Base-by-base conservation (phyloP, 2,888 invertebrate genomes). In the Pardosa pseudoannulata region DNA sequence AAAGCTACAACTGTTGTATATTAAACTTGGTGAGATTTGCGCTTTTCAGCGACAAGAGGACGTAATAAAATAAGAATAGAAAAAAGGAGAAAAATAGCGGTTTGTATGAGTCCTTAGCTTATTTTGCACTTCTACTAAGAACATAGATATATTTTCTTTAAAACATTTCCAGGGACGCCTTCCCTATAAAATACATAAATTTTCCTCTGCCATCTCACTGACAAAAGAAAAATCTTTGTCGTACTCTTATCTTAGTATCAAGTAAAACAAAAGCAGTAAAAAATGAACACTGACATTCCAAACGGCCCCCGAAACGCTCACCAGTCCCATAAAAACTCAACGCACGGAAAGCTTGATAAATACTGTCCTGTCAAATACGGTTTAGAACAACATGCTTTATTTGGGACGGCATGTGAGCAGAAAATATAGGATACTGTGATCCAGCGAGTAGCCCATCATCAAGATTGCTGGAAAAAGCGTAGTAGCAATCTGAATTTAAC, bases 241-340 rank as follows among this genome's bases (percentile, higher is more conserved):
- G n/a, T 23, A 6, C 11, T 23, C 23, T 56, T 56, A 56, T 56
- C 56, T 56, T 23, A 56, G 6, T 23, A 56, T 56, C 56, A 56
- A 23, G 23, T 56, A 56, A 56, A 56, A 56, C 56, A 56, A 56
- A 5, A 46, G 41, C 16, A 46, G 56, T 56, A 56, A 56, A 56
- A 23, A 56, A 56, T 23, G 23, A 56, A 3, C 19, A 16, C 16
- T 2, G n/a, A 23, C 19, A 56, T 56, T 56, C 56, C 56, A 56
- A 56, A 56, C 56, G 11, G 23, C 56, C 23, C 56, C 19, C 7
- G 5, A 56, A 23, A 46, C 2, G 56, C 56, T 56, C 19, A 11
- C 19, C 56, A 56, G 56, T 23, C 23, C 16, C 56, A 56, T 56
- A 56, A 56, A 46, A 56, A 56, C 56, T 56, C 56, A 56, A 56